Conservation (phyloP, 2,113 vertebrate genomes). For the Trogon surrucura region DNA sequence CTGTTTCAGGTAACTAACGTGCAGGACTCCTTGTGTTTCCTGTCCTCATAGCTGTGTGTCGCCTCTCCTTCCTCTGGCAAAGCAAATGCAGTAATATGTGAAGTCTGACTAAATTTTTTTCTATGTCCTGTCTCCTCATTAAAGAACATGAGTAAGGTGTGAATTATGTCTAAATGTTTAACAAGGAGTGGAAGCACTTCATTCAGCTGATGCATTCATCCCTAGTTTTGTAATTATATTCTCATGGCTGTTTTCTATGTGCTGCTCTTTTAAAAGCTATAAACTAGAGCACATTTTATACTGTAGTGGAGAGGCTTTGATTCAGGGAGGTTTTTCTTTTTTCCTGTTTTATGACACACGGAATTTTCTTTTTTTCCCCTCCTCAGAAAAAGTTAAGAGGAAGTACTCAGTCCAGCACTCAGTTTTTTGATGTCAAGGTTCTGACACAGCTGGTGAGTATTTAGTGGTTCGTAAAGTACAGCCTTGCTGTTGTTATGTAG, state of each 20-base stretch:
- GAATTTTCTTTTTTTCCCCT: neutral
- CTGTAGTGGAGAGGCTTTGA: neutral
- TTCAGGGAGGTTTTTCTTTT: neutral
- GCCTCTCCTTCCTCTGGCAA: neutral
- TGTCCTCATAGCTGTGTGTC: neutral
- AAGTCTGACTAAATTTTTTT: neutral
- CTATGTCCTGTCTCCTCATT: neutral
- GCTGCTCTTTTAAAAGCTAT: neutral
- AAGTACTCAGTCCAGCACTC: slow-evolving; percentile 57
- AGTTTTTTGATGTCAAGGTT: slow-evolving; percentile 78
- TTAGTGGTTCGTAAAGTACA: neutral
- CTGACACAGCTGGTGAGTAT: slow-evolving; percentile 84
- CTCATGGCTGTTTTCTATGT: neutral
- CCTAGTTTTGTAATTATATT: neutral
- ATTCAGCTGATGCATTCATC: neutral
- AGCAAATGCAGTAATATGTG: neutral
- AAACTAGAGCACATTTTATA: neutral
- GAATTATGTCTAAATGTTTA: neutral
- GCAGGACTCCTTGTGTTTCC: neutral
- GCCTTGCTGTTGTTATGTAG: neutral
- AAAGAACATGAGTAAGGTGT: neutral
- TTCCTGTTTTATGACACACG: neutral
- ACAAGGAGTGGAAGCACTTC: neutral
- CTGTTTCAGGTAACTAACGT: neutral
- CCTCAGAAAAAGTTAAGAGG: slow-evolving; percentile 82